phyloP scores from a whole-genome alignment of 2,113 vertebrate species.

The Macaca nemestrina region DNA sequence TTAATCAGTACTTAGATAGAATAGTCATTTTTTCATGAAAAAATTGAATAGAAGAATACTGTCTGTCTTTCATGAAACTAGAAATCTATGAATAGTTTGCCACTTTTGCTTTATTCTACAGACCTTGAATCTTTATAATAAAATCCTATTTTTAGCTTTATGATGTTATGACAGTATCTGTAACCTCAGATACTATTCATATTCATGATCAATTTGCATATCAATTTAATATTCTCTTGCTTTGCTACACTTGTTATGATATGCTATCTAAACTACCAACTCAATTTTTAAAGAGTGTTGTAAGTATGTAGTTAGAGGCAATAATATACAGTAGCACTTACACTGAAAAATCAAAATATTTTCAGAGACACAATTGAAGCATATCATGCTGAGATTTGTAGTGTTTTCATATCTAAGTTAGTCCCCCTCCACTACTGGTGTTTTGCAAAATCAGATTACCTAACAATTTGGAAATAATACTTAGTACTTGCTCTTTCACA shows the following conservation, averaged over 20 bases:
- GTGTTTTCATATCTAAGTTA: slow-evolving; percentile 28
- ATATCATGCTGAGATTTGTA: slow-evolving; percentile 43
- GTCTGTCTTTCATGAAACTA: neutral
- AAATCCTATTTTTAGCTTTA: slow-evolving; percentile 50
- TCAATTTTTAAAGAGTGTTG: slow-evolving; percentile 62
- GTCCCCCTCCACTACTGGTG: neutral
- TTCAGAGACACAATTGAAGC: slow-evolving; percentile 68
- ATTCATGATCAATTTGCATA: slow-evolving; percentile 68
- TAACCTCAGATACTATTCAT: slow-evolving; percentile 64
- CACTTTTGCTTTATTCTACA: slow-evolving; percentile 43
- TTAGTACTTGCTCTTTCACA: slow-evolving; percentile 43
- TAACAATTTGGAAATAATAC: slow-evolving; percentile 50
- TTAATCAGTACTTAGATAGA: neutral
- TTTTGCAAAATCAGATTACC: slow-evolving; percentile 39
- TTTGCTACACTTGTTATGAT: slow-evolving; percentile 59
- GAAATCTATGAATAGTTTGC: neutral
- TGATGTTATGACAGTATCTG: slow-evolving; percentile 60
- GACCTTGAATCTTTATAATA: slow-evolving; percentile 32
- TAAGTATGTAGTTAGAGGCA: slow-evolving; percentile 58
- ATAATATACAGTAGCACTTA: slow-evolving; percentile 54
- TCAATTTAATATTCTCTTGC: slow-evolving; percentile 64
- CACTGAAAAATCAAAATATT: slow-evolving; percentile 77
- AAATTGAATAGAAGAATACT: neutral
- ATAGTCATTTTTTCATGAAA: neutral
- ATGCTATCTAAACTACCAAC: slow-evolving; percentile 65